Percentiles rank a stretch among this genome's conserved stretches.
phyloP scores from a whole-genome alignment of 1,140 invertebrate species.

The Stenopsyche tienmushanensis region DNA sequence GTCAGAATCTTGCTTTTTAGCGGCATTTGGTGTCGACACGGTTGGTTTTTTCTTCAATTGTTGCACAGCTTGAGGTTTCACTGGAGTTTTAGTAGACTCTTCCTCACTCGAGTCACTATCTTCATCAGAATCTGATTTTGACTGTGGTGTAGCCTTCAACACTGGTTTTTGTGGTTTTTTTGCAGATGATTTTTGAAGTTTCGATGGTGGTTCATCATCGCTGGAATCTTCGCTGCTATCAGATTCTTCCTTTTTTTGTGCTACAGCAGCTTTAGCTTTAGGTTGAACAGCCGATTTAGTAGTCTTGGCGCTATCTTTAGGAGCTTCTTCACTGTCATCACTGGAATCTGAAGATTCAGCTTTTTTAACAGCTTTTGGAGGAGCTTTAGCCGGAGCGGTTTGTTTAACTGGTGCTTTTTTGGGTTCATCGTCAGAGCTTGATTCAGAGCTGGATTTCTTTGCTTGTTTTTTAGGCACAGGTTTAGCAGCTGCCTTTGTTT shows the following conservation, averaged over 20 bases:
- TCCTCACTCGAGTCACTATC: conserved; percentile 44
- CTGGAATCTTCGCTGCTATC: conserved; percentile 35
- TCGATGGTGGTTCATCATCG: conserved; percentile 42
- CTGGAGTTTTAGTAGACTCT: conserved; percentile 44
- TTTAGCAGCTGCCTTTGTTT: conserved; percentile 1
- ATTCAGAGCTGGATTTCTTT: conserved; percentile 26
- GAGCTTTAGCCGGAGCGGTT: conserved; percentile 11
- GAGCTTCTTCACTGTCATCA: conserved; percentile 30
- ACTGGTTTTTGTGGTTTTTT: conserved; percentile 25
- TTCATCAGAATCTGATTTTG: conserved; percentile 43
- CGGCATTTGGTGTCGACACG: conserved; percentile 23
- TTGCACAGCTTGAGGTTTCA: conserved; percentile 38
- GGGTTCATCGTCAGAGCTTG: conserved; percentile 42
- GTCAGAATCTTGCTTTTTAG: conserved; percentile 29
- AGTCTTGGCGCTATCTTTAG: conserved; percentile 36
- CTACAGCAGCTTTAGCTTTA: not conserved
- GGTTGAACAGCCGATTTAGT: not conserved
- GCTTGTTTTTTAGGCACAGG: conserved; percentile 16
- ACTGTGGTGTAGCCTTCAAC: conserved; percentile 13
- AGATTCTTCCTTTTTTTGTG: conserved; percentile 20
- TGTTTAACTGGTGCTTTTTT: conserved; percentile 16
- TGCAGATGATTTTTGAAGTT: conserved; percentile 33
- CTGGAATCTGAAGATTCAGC: conserved; percentile 35
- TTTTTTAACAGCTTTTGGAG: conserved; percentile 16
- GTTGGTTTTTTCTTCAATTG: conserved; percentile 45